phyloP scores from a whole-genome alignment of 2,888 invertebrate species.

The Lasioglossum malachurum region DNA sequence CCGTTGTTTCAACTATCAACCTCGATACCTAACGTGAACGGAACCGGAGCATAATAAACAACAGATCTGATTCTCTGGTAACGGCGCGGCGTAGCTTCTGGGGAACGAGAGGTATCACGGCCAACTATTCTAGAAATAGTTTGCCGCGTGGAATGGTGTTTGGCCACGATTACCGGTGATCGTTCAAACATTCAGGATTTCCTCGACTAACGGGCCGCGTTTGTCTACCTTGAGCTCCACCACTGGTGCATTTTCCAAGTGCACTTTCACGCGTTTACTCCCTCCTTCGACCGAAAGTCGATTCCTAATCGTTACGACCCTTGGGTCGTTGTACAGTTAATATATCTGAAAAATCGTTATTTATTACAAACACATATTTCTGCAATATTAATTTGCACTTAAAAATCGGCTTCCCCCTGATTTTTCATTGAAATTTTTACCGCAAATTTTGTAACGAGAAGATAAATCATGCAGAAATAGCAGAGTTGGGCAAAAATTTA shows the following conservation, averaged over 20 bases:
- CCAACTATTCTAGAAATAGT: conserved; percentile 27
- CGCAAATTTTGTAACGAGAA: background rate
- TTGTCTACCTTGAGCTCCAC: conserved; percentile 38
- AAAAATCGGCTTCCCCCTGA: background rate
- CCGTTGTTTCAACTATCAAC: conserved; percentile 38
- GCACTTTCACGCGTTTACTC: background rate
- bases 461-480: too few species aligned
- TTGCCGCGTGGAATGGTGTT: conserved; percentile 15
- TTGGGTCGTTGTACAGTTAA: background rate
- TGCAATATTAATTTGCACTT: background rate
- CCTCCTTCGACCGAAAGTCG: background rate
- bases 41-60: conserved; percentile 43
- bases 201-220: conserved; percentile 8
- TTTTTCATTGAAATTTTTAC: background rate
- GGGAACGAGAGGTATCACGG: conserved; percentile 14
- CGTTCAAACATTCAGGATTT: conserved; percentile 4
- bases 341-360: background rate
- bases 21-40: conserved; percentile 23
- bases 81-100: conserved; percentile 4
- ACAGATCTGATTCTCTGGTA: conserved; percentile 29
- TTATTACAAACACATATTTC: background rate
- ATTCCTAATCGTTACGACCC: background rate
- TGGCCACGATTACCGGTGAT: conserved; percentile 17
- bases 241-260: conserved; percentile 1
- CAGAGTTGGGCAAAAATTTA: too few species aligned